Evolutionary conservation across 1,140 invertebrate genomes (phyloP).

Genomic region (Meloidogyne floridensis): DNA sequence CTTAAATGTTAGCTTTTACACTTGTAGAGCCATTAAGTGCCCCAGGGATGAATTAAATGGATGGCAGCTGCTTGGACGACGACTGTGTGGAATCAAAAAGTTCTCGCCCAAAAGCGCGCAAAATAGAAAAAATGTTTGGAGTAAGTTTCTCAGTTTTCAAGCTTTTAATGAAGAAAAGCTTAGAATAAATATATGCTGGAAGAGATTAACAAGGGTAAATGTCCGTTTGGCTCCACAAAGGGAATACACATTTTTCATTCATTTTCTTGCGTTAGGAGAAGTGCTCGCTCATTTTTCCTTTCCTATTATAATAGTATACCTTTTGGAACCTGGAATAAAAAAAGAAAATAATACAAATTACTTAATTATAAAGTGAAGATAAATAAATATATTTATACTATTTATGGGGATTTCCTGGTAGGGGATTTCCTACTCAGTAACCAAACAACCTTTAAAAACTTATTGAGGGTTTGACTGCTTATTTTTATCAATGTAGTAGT

Average conservation of each 20-base stretch:
- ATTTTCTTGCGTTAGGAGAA: no score
- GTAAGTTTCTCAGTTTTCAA: slow-evolving; percentile 3
- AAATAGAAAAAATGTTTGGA: not conserved
- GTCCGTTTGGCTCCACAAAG: not conserved
- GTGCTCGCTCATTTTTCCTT: no score
- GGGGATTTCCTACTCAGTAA: no score
- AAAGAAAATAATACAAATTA: no score
- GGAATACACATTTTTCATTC: not conserved
- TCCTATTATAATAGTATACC: no score
- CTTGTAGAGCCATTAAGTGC: not conserved
- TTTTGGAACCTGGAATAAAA: no score
- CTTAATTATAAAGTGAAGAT: no score
- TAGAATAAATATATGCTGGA: not conserved
- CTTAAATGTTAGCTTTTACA: not conserved
- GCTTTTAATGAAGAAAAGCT: not conserved
- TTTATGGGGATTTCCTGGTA: no score
- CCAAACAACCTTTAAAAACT: no score
- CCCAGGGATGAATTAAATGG: not conserved
- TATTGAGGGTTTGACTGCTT: no score
- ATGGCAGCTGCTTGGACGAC: not conserved
- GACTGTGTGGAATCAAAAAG: not conserved
- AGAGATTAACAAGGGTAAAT: not conserved
- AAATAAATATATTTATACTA: no score
- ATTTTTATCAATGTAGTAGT: no score
- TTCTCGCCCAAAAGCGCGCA: not conserved